Evolutionary conservation across 2,888 invertebrate species (phyloP), one percentile per base, ranked within the genome.

Genomic region (Fissipunctia ypsillon): DNA sequence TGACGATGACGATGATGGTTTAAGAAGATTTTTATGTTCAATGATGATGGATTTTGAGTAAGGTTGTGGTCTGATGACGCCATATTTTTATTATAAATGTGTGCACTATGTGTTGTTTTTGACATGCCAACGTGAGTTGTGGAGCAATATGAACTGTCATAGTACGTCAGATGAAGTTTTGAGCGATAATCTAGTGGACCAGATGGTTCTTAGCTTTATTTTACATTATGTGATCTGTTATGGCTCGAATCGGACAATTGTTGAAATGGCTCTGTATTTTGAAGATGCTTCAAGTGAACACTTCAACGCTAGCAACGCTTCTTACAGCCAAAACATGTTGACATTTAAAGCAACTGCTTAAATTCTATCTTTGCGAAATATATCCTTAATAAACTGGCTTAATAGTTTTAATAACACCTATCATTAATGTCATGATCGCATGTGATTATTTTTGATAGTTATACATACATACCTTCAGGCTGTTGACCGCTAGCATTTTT

Each of bases 391-490:
- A 41, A 43, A 45, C 14, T 16, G 1, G 5, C 38, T 45, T 52
- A 45, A 57, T 59, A 45, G 10, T 54, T 60, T 28, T 10, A 54
- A 54, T 60, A 54, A 60, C 41, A 54, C 22, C 10, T n/a, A n/a
- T 52, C 0, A 31, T 78, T 41, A 45, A 61, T 60, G 0, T 61
- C 72, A 79, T 35, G 45, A 71, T 41, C 52, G 4, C 19, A 41
- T 25, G 19, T 35, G 45, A 56, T 48, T 28, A 9, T 12, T n/a
- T 22, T 71, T 12, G 22, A 45, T 78, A 35, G 1, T 43, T 38
- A 60, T 52, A 25, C 0, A 60, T 52, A 25, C 0, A 28, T 57
- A 28, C 14, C 76, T 72, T 25, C 0, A n/a, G 72, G 79, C 80
- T 57, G 31, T 57, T 14, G 48, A 4, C n/a, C 12, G 28, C 10